These are phyloP conservation scores for Eufriesea mexicana DNA, from an alignment of 1,140 invertebrate species.

Conservation along the genomic window DNA sequence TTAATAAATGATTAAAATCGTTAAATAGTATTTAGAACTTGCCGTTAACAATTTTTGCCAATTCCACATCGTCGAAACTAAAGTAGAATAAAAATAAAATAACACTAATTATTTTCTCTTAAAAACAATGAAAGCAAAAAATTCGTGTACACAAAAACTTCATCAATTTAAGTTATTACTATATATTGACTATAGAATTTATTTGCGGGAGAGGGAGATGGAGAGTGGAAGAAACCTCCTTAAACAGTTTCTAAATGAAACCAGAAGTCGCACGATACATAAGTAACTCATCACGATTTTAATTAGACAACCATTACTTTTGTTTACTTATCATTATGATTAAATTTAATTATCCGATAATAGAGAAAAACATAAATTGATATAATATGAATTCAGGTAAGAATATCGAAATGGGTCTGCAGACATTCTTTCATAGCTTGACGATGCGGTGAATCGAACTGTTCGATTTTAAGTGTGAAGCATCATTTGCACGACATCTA, in stretches of 20 bases:
- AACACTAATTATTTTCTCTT: not conserved
- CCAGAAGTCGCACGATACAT: not conserved
- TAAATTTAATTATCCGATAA: not conserved
- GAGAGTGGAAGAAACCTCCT: not conserved
- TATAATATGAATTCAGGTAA: not conserved
- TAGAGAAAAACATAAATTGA: not conserved
- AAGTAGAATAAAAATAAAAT: not conserved
- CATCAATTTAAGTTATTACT: not conserved
- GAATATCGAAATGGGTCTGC: slow-evolving; percentile 1
- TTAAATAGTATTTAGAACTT: not conserved
- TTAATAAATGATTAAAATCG: not conserved
- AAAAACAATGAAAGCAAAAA: not conserved
- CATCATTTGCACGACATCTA: slow-evolving; percentile 67
- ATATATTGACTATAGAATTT: slow-evolving; percentile 14
- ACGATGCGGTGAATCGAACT: slow-evolving; percentile 32
- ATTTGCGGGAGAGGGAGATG: not conserved
- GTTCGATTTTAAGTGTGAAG: slow-evolving; percentile 40
- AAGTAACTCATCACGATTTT: not conserved
- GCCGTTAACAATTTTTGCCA: not conserved
- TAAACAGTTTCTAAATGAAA: not conserved
- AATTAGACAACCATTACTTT: not conserved
- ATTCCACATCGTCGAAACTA: not conserved
- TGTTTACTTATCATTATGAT: not conserved
- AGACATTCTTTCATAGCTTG: not conserved
- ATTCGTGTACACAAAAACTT: not conserved